Percentiles rank a stretch among this genome's conserved stretches.
Conservation (phyloP, 1,140 invertebrate genomes). For the Aphelenchoides fujianensis region DNA sequence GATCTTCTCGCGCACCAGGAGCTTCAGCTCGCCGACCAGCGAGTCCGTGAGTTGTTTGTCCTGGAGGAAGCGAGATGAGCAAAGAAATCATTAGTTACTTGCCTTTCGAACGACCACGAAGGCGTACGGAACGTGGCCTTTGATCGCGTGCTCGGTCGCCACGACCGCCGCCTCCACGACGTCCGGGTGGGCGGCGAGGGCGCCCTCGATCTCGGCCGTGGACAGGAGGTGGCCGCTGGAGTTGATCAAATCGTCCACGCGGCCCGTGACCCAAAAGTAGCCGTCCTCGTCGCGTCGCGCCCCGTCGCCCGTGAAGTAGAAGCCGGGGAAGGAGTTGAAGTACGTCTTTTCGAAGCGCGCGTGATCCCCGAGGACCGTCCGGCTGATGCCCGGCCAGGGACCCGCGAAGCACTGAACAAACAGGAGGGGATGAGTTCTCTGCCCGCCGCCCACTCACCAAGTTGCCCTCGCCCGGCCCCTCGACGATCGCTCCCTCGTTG, state of each 20-base stretch:
- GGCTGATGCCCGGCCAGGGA: constrained; percentile 96
- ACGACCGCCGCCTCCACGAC: constrained; percentile 93
- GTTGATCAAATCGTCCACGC: constrained; percentile 96
- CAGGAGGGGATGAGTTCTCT: not conserved
- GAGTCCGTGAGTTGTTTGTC: constrained; percentile 29
- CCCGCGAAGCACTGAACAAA: constrained; percentile 28
- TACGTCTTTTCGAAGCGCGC: constrained; percentile 88
- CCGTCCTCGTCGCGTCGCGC: constrained; percentile 83
- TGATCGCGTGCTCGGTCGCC: constrained; percentile 82
- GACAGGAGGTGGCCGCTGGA: constrained; percentile 94
- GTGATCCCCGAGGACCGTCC: constrained; percentile 85
- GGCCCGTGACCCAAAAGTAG: constrained; percentile 91
- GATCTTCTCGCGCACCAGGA: constrained; percentile 80
- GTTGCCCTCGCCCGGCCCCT: constrained; percentile 69
- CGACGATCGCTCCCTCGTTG: constrained; percentile 80
- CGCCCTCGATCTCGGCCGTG: constrained; percentile 86
- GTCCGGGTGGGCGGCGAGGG: constrained; percentile 77
- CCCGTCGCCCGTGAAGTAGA: constrained; percentile 96
- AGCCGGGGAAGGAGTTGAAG: constrained; percentile 90
- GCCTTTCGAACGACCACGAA: constrained; percentile 74
- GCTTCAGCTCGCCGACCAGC: constrained; percentile 38
- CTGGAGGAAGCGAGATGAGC: constrained; percentile 31
- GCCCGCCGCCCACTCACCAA: constrained; percentile 6
- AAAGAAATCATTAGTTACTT: constrained; percentile 16
- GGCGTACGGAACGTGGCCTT: constrained; percentile 93